These are phyloP conservation scores for Micropterix aruncella DNA, from an alignment of 2,888 invertebrate genomes.

Conservation along the genomic window DNA sequence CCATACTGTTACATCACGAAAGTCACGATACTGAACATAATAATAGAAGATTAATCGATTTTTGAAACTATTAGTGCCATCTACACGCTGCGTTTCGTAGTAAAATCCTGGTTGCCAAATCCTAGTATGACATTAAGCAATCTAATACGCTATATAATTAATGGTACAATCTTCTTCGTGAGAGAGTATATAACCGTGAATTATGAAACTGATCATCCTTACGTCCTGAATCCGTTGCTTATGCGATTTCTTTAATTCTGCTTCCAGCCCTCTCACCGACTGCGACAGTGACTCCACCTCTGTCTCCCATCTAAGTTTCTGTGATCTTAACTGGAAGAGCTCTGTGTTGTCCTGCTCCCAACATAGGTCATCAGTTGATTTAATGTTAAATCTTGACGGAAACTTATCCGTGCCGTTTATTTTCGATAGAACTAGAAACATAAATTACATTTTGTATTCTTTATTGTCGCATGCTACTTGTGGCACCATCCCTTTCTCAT, in stretches of 20 bases:
- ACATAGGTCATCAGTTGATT: conserved; percentile 8
- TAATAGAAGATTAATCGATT: too few relatives aligned
- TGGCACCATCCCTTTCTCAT: too few relatives aligned
- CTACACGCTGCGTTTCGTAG: too few relatives aligned
- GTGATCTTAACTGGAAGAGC: conserved; percentile 26
- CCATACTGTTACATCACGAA: too few relatives aligned
- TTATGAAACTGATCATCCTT: conserved; percentile 32
- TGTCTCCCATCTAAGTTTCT: conserved; percentile 31
- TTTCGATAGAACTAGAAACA: conserved; percentile 24
- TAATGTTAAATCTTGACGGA: conserved; percentile 3
- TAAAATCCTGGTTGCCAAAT: too few relatives aligned
- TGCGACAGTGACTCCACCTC: conserved; percentile 44
- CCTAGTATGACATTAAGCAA: too few relatives aligned
- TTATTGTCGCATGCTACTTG: too few relatives aligned
- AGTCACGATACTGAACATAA: too few relatives aligned
- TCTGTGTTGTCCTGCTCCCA: conserved; percentile 25
- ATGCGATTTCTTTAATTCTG: conserved; percentile 61
- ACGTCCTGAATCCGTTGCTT: conserved; percentile 70
- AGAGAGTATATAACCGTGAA: conserved; percentile 8
- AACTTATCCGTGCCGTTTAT: conserved; percentile 19
- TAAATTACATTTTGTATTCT: too few relatives aligned
- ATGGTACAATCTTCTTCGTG: too few relatives aligned
- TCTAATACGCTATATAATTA: too few relatives aligned
- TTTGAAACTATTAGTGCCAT: too few relatives aligned
- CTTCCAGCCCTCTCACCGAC: conserved; percentile 56